phyloP scores from a whole-genome alignment of 37 sponge, comb jelly and placozoan genomes.

The Eunapius fragilis region DNA sequence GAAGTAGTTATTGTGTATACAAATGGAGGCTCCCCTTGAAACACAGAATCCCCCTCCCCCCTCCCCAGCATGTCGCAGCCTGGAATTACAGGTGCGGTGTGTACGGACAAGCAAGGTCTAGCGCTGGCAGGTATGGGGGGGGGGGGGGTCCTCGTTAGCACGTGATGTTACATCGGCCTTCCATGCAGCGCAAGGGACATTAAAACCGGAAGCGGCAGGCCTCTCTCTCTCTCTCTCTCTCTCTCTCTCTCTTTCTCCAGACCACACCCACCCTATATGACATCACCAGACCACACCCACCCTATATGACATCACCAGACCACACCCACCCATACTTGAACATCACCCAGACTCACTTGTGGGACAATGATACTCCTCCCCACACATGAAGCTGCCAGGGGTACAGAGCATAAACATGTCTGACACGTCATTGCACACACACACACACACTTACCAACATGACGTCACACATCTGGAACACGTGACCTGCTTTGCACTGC shows the following conservation, averaged over 20 bases:
- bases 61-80: constrained; percentile 66
- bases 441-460: constrained; percentile 58
- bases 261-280: no score
- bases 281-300: no score
- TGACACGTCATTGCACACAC: neutral
- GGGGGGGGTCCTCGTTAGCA: neutral
- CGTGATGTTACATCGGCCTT: neutral
- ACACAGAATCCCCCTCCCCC: constrained; percentile 15
- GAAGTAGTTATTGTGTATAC: neutral
- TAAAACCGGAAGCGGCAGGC: constrained; percentile 61
- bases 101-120: constrained; percentile 60
- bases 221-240: no score
- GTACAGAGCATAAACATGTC: neutral
- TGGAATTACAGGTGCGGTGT: constrained; percentile 71
- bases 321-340: neutral
- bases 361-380: constrained; percentile 76
- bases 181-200: constrained; percentile 61
- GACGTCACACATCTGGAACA: constrained; percentile 62
- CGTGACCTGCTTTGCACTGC: constrained; percentile 55
- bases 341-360: constrained; percentile 47
- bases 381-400: constrained; percentile 74
- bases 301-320: no score
- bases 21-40: constrained; percentile 70
- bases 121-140: constrained; percentile 47
- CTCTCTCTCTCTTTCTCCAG: no score